These are phyloP conservation scores for Carettochelys insculpta DNA, from an alignment of 2,113 vertebrate genomes.

Conservation along the genomic window DNA sequence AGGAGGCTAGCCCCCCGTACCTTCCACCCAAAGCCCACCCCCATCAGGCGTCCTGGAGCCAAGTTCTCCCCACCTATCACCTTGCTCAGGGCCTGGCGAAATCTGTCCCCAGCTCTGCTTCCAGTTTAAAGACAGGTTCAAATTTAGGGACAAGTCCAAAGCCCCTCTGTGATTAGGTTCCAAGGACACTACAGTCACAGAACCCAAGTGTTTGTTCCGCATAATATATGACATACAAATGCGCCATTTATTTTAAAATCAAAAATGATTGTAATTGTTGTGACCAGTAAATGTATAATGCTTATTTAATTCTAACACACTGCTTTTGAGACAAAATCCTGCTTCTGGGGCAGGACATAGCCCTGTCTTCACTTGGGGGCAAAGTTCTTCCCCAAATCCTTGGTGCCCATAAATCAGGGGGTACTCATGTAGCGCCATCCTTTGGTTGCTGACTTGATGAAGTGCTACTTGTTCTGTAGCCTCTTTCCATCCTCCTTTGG, in stretches of 20 bases:
- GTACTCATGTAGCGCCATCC: background rate
- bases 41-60: too few species aligned
- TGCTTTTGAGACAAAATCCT: background rate
- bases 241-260: background rate
- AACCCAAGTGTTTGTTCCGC: background rate
- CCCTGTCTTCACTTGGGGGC: rapidly evolving
- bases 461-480: background rate
- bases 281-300: background rate
- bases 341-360: background rate
- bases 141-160: background rate
- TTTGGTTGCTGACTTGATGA: background rate
- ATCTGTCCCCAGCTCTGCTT: too few species aligned
- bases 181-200: background rate
- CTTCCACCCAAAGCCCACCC: too few species aligned
- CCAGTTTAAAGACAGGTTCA: too few species aligned
- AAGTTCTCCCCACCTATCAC: too few species aligned
- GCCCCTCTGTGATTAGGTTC: too few species aligned
- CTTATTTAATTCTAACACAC: background rate
- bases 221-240: background rate
- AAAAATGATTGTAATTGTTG: background rate
- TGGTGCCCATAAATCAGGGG: background rate
- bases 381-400: background rate
- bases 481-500: background rate
- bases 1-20: too few species aligned
- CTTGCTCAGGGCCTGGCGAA: too few species aligned